Base-by-base conservation (phyloP, 1,140 invertebrate species). In the Lycorma delicatula region DNA sequence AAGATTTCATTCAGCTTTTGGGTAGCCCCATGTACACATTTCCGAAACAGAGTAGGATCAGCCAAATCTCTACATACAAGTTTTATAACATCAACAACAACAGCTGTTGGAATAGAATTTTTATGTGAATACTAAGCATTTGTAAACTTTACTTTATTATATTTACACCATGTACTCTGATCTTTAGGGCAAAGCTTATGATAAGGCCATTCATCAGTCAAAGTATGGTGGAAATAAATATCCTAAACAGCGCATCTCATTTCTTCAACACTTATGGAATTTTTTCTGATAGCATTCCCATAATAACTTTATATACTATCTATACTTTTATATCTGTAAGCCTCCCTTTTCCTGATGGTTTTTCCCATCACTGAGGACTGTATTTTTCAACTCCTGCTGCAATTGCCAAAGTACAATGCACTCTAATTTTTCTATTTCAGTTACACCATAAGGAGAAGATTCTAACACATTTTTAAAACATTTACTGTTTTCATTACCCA, bases 1-100 rank as follows among this genome's bases (percentile, higher is more conserved):
- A 66, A 47, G 22, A 53, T 51, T 51, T 64, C 63, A 56, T 60
- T 62, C 1, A 51, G 49, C 29, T 66, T 66, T 53, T 66, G 61
- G 7, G 60, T 65, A 3, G 36, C 48, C 20, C 58, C 62, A 44
- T 46, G 52, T 2, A 60, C 26, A 52, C 65, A 65, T 20, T 59
- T 48, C 51, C 56, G 2, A 3, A 55, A n/a, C 1, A 55, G 54
- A 12, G 52, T 20, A 9, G 51, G 46, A 7, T 51, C 20, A 18
- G 54, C 18, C 28, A 55, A 47, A 28, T 28, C 44, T 55, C 41
- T 44, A 29, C 44, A 55, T 23, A 55, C 46, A n/a, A 38, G 54
- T 16, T 55, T 55, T 1, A 55, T 55, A 3, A 25, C 23, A 7
- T 55, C 54, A 16, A 46, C 36, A 2, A 44, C 28, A 16, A 6